These are phyloP conservation scores for Drosophila setifemur DNA, from an alignment of 1,140 invertebrate species.

Conservation along the genomic window DNA sequence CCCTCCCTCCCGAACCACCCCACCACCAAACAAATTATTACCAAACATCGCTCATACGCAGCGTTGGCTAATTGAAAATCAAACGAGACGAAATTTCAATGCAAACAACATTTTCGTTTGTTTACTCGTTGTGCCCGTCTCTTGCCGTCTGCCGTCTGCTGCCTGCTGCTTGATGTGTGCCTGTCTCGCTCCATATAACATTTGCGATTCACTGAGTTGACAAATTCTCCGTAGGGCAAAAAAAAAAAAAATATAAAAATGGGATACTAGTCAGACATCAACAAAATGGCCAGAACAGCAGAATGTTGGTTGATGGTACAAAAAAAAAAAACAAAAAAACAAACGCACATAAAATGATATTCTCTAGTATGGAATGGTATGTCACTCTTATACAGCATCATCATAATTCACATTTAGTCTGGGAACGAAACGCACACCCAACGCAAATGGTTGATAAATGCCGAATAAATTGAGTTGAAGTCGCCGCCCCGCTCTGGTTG, in stretches of 20 bases:
- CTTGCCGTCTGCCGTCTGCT: too few species aligned
- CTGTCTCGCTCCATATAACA: constrained; percentile 63
- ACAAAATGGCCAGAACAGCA: constrained; percentile 46
- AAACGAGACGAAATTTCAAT: constrained; percentile 63
- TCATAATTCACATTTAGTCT: constrained; percentile 63
- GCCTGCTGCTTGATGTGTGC: too few species aligned
- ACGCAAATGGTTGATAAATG: constrained; percentile 45
- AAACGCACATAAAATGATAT: too few species aligned
- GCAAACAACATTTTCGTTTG: constrained; percentile 60
- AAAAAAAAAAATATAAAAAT: constrained; percentile 9
- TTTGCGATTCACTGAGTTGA: constrained; percentile 75
- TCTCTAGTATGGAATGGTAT: constrained; percentile 38
- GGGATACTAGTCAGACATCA: constrained; percentile 47
- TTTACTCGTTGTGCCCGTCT: constrained; percentile 13
- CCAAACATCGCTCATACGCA: constrained; percentile 63
- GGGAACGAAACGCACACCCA: constrained; percentile 25
- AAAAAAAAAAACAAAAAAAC: constrained; percentile 29
- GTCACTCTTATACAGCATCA: constrained; percentile 67
- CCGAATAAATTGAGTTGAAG: constrained; percentile 36
- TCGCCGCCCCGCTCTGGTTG: background rate
- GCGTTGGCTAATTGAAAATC: constrained; percentile 65
- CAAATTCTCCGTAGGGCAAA: constrained; percentile 47
- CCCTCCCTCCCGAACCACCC: too few species aligned
- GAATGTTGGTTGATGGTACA: constrained; percentile 4
- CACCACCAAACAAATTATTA: constrained; percentile 48